Evolutionary conservation across 2,797 vertebrate genomes (phyloP), one percentile per base, ranked within the genome.

Genomic region (Hyperoplus immaculatus): DNA sequence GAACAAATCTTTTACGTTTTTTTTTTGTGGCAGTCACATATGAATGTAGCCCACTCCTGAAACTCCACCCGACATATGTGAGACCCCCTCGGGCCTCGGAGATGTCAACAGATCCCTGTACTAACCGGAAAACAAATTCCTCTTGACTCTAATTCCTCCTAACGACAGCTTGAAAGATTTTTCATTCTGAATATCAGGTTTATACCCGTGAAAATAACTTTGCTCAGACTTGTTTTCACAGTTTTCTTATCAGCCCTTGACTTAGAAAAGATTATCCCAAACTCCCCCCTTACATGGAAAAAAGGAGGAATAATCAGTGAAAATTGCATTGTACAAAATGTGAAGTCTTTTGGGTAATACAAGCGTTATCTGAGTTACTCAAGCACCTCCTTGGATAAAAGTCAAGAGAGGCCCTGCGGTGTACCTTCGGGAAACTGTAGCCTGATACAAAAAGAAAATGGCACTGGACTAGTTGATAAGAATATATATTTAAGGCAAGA

Each of bases 381-480:
- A 0, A 72, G 55, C 21, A 6, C n/a, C 59, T 70, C 43, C 36
- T 60, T 36, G 16, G 16, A 56, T 71, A 46, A 65, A 55, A 39
- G 18, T 69, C 51, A 64, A 16, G 49, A 18, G 58, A 55, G 15
- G 74, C 51, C 42, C 50, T 64, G 6, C 2, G 51, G 50, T 57
- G 53, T 29, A 29, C 42, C 41, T 78, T 60, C 36, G 60, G 53
- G 59, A 80, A 78, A 78, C 56, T 21, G 1, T 21, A 78, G 66
- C 50, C 74, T 57, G 47, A 67, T 68, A 41, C 29, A 29, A 29
- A 58, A 57, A 58, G 54, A 69, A 21, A 18, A 14, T n/a, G 38
- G 21, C 67, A 3, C 14, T 50, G 38, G 55, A 79, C 29, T 8
- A 43, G 56, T 62, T 73, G 78, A 87, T 81, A 62, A 77, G 77